Evolutionary conservation across 2,113 vertebrate species (phyloP), one percentile per base, ranked within the genome.

Genomic region (Martes martes): DNA sequence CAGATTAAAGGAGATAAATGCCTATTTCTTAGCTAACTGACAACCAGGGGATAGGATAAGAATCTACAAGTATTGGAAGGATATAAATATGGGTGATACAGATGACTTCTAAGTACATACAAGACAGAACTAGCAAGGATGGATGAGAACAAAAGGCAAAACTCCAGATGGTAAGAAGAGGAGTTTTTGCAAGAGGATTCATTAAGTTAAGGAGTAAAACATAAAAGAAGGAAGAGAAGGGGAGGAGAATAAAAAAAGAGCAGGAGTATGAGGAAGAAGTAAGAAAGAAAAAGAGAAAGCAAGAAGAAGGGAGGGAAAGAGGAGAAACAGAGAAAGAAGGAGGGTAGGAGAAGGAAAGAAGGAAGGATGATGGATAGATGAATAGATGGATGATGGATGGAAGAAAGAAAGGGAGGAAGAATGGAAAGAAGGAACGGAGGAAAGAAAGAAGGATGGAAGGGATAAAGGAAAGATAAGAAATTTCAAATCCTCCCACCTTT

Each of bases 1-100:
- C 39, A 96, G 94, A 97, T 97, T 98, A 97, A 94, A 97, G 52
- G 61, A 96, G 92, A 96, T 94, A 94, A 97, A 97, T 93, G 88
- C 65, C 45, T 80, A 67, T 92, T 92, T 45, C 52, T n/a, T 96
- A 61, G 24, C 76, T 91, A 88, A 91, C 76, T 96, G 87, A 95
- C 84, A 97, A 89, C 33, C 23, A 67, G 45, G 15, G 18, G 2
- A 69, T 36, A 63, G 36, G 73, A 73, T 89, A 96, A 94, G 78
- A 86, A 89, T 94, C 94, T 91, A 92, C 45, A 95, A 79, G 94
- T n/a, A 94, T 19, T 69, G 55, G 47, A 8, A 91, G 18, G 24
- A 67, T 84, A 1, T 33, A 81, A 85, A 86, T 59, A 94, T 1
- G 23, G 26, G 11, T 11, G 61, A 79, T n/a, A n/a, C 11, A 61